Conservation (phyloP, 2,113 vertebrate genomes). For the Mesembrinibis cayennensis region DNA sequence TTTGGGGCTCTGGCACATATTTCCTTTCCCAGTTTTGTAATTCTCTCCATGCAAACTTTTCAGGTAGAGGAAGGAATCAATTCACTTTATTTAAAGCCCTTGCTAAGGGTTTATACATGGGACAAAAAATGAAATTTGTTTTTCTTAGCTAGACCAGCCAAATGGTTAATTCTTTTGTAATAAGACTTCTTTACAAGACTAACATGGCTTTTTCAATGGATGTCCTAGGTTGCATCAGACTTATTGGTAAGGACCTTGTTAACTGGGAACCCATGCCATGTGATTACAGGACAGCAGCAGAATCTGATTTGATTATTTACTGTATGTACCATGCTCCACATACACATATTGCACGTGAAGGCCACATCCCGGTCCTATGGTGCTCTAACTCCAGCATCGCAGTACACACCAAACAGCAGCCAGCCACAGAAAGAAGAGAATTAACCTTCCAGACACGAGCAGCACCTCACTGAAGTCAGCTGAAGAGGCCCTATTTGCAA, state of each 20-base stretch:
- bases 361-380: neutral
- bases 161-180: neutral
- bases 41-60: neutral
- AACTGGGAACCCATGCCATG: neutral
- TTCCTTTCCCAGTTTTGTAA: neutral
- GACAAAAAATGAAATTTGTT: neutral
- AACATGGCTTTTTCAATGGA: neutral
- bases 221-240: neutral
- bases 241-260: neutral
- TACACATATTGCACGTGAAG: neutral
- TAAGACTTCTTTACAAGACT: neutral
- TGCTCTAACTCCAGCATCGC: neutral
- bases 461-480: neutral
- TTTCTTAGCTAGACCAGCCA: neutral
- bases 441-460: neutral
- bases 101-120: neutral
- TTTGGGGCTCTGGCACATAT: neutral
- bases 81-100: neutral
- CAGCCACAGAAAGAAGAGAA: neutral
- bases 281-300: neutral
- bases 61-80: neutral
- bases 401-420: neutral
- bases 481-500: neutral
- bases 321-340: neutral
- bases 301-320: neutral